Evolutionary conservation across 2,797 vertebrate species (phyloP).

Genomic region (Bucorvus abyssinicus): DNA sequence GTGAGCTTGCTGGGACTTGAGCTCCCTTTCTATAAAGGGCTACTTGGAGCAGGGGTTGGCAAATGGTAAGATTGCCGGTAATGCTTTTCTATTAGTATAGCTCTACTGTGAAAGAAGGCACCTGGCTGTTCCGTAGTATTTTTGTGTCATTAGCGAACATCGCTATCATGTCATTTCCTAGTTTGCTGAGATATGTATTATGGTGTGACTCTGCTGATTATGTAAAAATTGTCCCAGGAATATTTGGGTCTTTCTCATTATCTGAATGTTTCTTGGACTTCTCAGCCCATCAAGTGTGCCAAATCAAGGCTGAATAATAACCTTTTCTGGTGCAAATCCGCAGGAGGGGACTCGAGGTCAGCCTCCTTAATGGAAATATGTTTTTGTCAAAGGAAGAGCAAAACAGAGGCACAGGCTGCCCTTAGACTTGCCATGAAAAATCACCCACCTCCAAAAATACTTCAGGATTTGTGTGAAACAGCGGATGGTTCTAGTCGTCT

Average conservation of each 20-base stretch:
- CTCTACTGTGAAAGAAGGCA: not conserved
- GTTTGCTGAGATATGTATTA: not conserved
- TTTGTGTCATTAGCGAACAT: conserved; percentile 24
- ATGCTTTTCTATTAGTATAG: not conserved
- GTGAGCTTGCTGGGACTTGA: not conserved
- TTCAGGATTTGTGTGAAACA: not conserved
- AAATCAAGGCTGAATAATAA: not conserved
- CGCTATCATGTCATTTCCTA: not conserved
- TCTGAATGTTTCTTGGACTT: not conserved
- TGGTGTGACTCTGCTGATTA: not conserved
- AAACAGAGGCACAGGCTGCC: not conserved
- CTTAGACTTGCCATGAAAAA: not conserved
- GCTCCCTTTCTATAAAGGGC: not conserved
- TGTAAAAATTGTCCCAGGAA: not conserved
- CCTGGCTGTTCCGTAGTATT: not conserved
- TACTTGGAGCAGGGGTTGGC: not conserved
- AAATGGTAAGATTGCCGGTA: not conserved
- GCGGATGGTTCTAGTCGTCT: not conserved
- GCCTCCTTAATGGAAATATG: not conserved
- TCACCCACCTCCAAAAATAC: not conserved
- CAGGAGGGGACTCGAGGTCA: not conserved
- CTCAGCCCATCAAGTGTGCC: not conserved
- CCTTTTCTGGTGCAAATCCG: not conserved
- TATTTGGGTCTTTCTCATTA: conserved; percentile 22
- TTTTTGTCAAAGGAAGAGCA: not conserved